These are phyloP conservation scores for Zoanthus sociatus DNA, from an alignment of 92 coral and sea anemone species.

Conservation along the genomic window DNA sequence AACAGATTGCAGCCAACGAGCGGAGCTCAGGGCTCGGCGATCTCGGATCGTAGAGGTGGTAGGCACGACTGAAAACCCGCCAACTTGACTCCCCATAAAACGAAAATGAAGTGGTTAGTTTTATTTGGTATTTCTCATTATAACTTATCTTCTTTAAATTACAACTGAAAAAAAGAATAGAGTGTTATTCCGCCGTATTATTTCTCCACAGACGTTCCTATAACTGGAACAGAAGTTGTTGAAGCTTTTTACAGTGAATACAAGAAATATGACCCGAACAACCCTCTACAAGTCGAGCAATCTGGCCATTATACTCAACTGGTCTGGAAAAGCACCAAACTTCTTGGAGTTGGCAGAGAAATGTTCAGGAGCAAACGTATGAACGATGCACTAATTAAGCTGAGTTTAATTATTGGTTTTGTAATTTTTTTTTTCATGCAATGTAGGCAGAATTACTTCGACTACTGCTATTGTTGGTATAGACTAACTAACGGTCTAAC, in stretches of 20 bases:
- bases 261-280: constrained; percentile 6
- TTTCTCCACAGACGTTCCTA: constrained; percentile 20
- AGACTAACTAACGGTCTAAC: no score
- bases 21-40: no score
- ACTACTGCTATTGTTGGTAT: no score
- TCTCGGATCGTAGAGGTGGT: no score
- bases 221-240: constrained; percentile 29
- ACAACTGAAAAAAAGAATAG: neutral
- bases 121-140: no score
- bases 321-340: constrained; percentile 35
- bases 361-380: neutral
- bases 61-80: no score
- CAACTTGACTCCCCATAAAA: no score
- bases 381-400: neutral
- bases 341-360: constrained; percentile 32
- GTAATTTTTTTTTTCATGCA: no score
- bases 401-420: no score
- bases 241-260: constrained; percentile 42
- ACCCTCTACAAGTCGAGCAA: constrained; percentile 13
- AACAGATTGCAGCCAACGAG: no score
- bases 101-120: no score
- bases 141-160: neutral
- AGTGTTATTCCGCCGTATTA: neutral
- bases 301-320: constrained; percentile 32
- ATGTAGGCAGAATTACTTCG: no score